Conservation (phyloP, 2,888 invertebrate genomes). For the Ceraclea dissimilis region DNA sequence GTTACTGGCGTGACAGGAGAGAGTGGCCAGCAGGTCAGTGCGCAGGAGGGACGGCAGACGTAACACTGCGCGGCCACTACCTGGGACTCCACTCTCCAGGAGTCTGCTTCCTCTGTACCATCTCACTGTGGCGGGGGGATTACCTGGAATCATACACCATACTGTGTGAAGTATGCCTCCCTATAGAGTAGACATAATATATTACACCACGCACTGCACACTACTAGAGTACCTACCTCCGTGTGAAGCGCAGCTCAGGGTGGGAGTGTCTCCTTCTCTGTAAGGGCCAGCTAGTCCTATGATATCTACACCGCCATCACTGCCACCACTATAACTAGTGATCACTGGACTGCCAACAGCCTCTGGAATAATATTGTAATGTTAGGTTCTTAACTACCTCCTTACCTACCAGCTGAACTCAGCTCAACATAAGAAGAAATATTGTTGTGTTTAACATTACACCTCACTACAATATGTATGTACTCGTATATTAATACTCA, state of each 20-base stretch:
- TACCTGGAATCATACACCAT: constrained; percentile 36
- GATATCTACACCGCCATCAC: constrained; percentile 54
- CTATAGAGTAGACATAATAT: background rate
- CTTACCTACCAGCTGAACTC: too few relatives aligned
- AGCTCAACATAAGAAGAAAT: too few relatives aligned
- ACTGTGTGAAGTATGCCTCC: too few relatives aligned
- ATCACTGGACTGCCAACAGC: constrained; percentile 67
- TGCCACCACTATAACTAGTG: constrained; percentile 60
- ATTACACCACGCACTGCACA: background rate
- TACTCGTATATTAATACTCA: too few relatives aligned
- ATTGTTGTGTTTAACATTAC: too few relatives aligned
- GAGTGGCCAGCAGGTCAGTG: constrained; percentile 58
- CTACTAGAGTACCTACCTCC: constrained; percentile 55
- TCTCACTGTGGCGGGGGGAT: constrained; percentile 42
- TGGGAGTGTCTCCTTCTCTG: constrained; percentile 61
- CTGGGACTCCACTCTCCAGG: constrained; percentile 33
- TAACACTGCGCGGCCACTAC: constrained; percentile 37
- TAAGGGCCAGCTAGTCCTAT: constrained; percentile 62
- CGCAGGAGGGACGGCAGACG: constrained; percentile 46
- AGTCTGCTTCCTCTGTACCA: constrained; percentile 47
- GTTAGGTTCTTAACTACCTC: background rate
- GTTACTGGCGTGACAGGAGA: constrained; percentile 67
- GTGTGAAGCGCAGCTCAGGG: constrained; percentile 65
- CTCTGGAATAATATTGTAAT: constrained; percentile 46
- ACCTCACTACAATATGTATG: too few relatives aligned